Evolutionary conservation across 2,797 vertebrate genomes (phyloP), one percentile per base, ranked within the genome.

Genomic region (Sebastes minor): DNA sequence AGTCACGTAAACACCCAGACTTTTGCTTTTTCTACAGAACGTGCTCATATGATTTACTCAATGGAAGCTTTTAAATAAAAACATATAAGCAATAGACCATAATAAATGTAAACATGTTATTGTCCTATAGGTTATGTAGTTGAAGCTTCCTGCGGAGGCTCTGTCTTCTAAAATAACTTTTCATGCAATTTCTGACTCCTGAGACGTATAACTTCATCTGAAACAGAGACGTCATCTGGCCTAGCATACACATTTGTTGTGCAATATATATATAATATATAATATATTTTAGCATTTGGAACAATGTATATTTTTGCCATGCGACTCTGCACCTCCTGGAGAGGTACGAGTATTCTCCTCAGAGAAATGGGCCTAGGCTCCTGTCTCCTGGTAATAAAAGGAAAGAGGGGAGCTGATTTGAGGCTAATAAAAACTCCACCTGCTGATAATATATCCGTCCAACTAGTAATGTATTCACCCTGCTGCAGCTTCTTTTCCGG

Each of bases 371-470:
- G 11, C 7, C 67, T 22, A 59, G 23, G 6, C 14, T 57, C 46
- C 14, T 5, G 3, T 79, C 33, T 71, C 20, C n/a, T 56, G 42
- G 52, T 69, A 49, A 69, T 57, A 68, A 56, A 77, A 28, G 22
- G 20, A 69, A 74, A 70, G 28, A n/a, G 12, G 33, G 67, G 13
- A 49, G 46, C 25, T 46, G 30, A 81, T 71, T 60, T 65, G 8
- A 72, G 56, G 63, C 80, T 35, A 68, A 80, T 76, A 61, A 27
- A 74, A 63, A 83, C 61, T 71, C 55, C 60, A 78, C 62, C 23
- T 70, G 63, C 63, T 74, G 46, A 38, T 70, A 46, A 72, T 46
- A 13, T 62, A 61, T 80, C 74, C 14, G 1, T 66, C 42, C 27
- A 52, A 56, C 22, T 56, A 27, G 22, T 73, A 49, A 80, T 82